A percentile compares a stretch with the other conserved stretches of the same genome.
These are phyloP conservation scores for Rhea americana DNA, from an alignment of 2,113 vertebrate species.

Conservation along the genomic window DNA sequence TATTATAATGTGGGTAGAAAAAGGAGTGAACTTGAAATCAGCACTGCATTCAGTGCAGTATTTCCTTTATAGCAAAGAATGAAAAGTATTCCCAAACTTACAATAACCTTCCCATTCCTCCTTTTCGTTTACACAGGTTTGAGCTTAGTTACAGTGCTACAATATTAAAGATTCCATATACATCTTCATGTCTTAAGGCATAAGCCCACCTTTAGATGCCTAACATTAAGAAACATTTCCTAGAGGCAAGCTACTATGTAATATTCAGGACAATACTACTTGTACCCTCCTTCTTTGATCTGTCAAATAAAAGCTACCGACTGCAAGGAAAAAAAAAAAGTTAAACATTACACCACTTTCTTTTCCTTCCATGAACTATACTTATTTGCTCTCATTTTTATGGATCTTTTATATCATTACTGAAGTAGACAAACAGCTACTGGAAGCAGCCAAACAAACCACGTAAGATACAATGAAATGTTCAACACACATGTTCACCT, in stretches of 20 bases:
- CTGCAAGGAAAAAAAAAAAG: not conserved
- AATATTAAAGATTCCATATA: not conserved
- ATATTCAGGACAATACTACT: not conserved
- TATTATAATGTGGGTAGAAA: conserved; percentile 10
- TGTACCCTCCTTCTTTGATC: not conserved
- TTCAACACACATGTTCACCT: not conserved
- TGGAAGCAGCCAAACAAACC: not conserved
- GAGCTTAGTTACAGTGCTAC: not conserved
- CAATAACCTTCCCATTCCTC: not conserved
- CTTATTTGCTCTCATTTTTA: not conserved
- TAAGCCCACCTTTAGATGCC: not conserved
- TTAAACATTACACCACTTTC: not conserved
- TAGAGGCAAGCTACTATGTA: not conserved
- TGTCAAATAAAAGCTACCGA: not conserved
- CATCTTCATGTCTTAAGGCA: not conserved
- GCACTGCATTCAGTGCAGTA: not conserved
- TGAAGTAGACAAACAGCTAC: not conserved
- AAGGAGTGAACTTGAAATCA: not conserved
- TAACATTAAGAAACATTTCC: not conserved
- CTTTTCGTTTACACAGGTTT: not conserved
- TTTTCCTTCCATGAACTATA: not conserved
- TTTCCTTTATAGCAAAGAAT: not conserved
- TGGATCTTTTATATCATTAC: not conserved
- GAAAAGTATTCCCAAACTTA: conserved; percentile 10
- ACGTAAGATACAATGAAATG: not conserved